phyloP scores from a whole-genome alignment of 2,113 vertebrate species.

The Amphiprion ocellaris region DNA sequence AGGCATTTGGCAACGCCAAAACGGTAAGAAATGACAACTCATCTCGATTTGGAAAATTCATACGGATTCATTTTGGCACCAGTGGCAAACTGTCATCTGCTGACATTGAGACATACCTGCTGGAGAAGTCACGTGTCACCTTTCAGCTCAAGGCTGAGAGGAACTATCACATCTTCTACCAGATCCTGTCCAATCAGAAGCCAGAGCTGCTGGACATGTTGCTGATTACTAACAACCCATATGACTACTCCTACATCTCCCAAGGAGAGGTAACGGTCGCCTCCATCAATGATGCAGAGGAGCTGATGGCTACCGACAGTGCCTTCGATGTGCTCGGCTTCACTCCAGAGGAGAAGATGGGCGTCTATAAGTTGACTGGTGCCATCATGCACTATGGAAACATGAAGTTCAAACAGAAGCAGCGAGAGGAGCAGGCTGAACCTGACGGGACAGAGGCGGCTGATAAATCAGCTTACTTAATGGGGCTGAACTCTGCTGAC shows the following conservation, averaged over 20 bases:
- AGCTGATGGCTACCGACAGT: constrained; percentile 92
- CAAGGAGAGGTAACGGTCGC: constrained; percentile 93
- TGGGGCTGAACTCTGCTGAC: constrained; percentile 88
- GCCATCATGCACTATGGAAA: constrained; percentile 94
- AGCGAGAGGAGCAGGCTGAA: constrained; percentile 92
- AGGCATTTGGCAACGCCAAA: constrained; percentile 93
- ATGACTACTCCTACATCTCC: constrained; percentile 93
- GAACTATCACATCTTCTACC: constrained; percentile 96
- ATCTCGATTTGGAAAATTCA: constrained; percentile 94
- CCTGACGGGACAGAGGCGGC: constrained; percentile 88
- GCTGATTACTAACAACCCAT: constrained; percentile 94
- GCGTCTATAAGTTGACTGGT: constrained; percentile 89
- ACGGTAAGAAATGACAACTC: constrained; percentile 93
- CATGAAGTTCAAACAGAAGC: constrained; percentile 94
- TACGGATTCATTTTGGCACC: constrained; percentile 93
- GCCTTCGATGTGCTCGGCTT: constrained; percentile 91
- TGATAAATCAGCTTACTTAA: constrained; percentile 87
- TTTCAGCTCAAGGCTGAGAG: constrained; percentile 95
- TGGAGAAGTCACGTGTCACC: constrained; percentile 94
- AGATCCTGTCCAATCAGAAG: constrained; percentile 96
- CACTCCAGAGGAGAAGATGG: constrained; percentile 88
- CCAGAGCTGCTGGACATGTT: constrained; percentile 90
- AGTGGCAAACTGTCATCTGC: constrained; percentile 93
- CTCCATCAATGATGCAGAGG: constrained; percentile 93
- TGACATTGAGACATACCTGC: constrained; percentile 93